Conservation (phyloP, 2,113 vertebrate genomes). For the Herpetotheres cachinnans region DNA sequence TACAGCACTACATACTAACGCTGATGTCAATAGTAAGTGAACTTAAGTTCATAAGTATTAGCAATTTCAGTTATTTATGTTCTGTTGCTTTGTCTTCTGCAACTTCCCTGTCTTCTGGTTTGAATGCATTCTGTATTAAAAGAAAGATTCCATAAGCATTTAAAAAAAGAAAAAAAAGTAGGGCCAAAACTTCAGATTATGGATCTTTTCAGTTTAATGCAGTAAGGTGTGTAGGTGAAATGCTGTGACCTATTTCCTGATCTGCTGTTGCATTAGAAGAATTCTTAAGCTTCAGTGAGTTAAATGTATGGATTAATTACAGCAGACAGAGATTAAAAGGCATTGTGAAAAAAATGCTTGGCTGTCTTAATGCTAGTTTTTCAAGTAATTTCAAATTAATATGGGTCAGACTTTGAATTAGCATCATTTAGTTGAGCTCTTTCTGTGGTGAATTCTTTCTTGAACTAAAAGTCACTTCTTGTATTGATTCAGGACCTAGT, state of each 20-base stretch:
- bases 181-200: not conserved
- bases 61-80: not conserved
- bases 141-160: not conserved
- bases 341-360: not conserved
- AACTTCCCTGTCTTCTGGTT: not conserved
- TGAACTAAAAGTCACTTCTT: not conserved
- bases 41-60: not conserved
- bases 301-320: not conserved
- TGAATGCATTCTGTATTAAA: not conserved
- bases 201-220: not conserved
- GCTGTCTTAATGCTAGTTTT: not conserved
- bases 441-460: not conserved
- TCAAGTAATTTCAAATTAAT: not conserved
- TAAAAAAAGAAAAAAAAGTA: not conserved
- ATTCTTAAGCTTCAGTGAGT: not conserved
- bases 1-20: conserved; percentile 94
- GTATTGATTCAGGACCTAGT: not conserved
- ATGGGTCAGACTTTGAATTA: not conserved
- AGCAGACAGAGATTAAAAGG: not conserved
- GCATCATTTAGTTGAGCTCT: not conserved
- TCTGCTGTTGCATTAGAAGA: not conserved
- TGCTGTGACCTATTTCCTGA: not conserved
- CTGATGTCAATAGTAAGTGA: conserved; percentile 99
- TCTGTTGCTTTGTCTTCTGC: not conserved
- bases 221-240: not conserved